Evolutionary conservation across 2,888 invertebrate species (phyloP).

Genomic region (Leistus spinibarbis): DNA sequence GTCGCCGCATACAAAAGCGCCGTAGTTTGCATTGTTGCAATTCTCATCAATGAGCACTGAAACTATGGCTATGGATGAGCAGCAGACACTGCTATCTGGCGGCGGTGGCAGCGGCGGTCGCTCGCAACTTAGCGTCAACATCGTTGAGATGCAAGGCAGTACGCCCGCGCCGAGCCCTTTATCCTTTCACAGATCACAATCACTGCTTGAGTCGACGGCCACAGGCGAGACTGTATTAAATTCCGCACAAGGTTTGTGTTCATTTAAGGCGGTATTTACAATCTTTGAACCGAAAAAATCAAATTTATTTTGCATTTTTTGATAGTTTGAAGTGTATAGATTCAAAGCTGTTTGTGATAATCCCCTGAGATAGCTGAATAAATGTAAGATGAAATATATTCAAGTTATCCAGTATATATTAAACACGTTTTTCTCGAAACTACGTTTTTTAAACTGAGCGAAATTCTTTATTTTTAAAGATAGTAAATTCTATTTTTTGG

Average conservation of each 20-base stretch:
- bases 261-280: not conserved
- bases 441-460: too few relatives aligned
- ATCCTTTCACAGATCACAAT: slow-evolving; percentile 54
- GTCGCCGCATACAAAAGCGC: too few relatives aligned
- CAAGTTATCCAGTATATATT: too few relatives aligned
- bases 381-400: too few relatives aligned
- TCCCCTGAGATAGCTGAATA: too few relatives aligned
- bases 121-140: slow-evolving; percentile 56
- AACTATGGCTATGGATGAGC: slow-evolving; percentile 55
- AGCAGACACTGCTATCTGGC: slow-evolving; percentile 54
- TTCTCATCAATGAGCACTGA: not conserved
- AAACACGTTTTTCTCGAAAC: too few relatives aligned
- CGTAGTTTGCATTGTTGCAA: not conserved
- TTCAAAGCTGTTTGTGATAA: too few relatives aligned
- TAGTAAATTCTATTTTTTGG: too few relatives aligned
- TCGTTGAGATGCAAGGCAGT: slow-evolving; percentile 56
- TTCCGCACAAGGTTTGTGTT: slow-evolving; percentile 18
- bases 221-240: slow-evolving; percentile 17
- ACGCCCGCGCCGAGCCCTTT: slow-evolving; percentile 53
- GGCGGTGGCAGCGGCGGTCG: slow-evolving; percentile 46
- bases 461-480: too few relatives aligned
- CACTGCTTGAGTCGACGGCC: slow-evolving; percentile 51
- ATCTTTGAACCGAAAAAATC: too few relatives aligned
- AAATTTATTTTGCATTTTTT: too few relatives aligned
- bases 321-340: too few relatives aligned